Evolutionary conservation across 2,888 invertebrate genomes (phyloP), one percentile per base, ranked within the genome.

Genomic region (Aphidoletes aphidimyza): DNA sequence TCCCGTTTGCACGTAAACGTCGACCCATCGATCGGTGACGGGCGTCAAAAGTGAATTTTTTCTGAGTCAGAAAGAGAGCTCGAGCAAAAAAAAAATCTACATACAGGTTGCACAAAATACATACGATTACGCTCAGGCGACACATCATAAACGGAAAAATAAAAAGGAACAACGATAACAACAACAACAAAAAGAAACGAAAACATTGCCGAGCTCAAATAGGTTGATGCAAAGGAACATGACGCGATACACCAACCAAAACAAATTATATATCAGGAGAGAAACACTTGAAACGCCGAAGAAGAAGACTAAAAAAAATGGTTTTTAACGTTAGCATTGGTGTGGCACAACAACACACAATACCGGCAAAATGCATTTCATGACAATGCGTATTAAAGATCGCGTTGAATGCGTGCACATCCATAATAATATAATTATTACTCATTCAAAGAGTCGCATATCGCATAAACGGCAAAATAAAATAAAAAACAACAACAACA

Each of bases 371-470:
- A 69, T 69, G 69, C 69, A 69, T 69, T 69, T 30, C 69, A 69
- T 69, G 69, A 69, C 69, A 69, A 69, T 69, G 69, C 69, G 69
- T 69, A 69, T 69, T 69, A 69, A 69, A 69, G 26, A 69, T 69
- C 69, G n/a, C 34, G 69, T 30, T 69, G 69, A 69, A 69, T 69
- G 69, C 69, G 69, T 69, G 69, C 69, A 81, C 81, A 81, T 37
- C 81, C 81, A 81, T 37, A 81, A 37, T 37, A 81, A 81, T 81
- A 39, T 81, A 69, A 69, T 69, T 30, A 69, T 69, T 69, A 69
- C 34, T 30, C 34, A 2, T 30, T 34, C 30, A 69, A 69, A 69
- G 69, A 69, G 69, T 30, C 30, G 69, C 54, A 54, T n/a, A n/a
- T 22, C 69, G 69, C 26, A 2, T n/a, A 69, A 30, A 30, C 11